phyloP scores from a whole-genome alignment of 2,888 invertebrate species.

The Labia minor region DNA sequence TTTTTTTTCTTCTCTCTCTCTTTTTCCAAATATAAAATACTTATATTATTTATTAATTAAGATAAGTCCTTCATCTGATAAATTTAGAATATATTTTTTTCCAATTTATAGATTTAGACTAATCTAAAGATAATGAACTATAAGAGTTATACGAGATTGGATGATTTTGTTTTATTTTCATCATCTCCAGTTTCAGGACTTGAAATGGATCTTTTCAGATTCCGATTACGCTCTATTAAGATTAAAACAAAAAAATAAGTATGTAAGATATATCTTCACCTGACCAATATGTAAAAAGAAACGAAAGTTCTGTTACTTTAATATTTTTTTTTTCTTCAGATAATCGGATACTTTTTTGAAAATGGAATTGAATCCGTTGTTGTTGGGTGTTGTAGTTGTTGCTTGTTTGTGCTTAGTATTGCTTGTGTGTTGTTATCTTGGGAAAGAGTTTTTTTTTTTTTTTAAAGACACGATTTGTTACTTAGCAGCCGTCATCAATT shows the following conservation, averaged over 20 bases:
- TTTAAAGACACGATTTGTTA: neutral
- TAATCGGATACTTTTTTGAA: neutral
- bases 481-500: neutral
- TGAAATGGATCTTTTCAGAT: neutral
- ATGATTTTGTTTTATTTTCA: too few relatives aligned
- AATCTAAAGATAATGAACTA: too few relatives aligned
- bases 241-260: neutral
- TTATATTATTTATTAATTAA: too few relatives aligned
- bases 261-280: neutral
- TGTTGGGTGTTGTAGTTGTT: neutral
- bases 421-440: neutral
- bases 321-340: neutral
- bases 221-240: neutral
- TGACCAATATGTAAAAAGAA: neutral
- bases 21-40: too few relatives aligned
- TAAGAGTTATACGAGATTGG: too few relatives aligned
- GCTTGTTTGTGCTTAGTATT: too few relatives aligned
- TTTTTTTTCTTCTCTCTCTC: too few relatives aligned
- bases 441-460: neutral
- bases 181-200: neutral
- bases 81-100: too few relatives aligned
- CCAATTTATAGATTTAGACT: too few relatives aligned
- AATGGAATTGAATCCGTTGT: neutral
- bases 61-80: too few relatives aligned
- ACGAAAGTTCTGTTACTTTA: neutral